phyloP scores from a whole-genome alignment of 2,888 invertebrate species.

The Panopea generosa region DNA sequence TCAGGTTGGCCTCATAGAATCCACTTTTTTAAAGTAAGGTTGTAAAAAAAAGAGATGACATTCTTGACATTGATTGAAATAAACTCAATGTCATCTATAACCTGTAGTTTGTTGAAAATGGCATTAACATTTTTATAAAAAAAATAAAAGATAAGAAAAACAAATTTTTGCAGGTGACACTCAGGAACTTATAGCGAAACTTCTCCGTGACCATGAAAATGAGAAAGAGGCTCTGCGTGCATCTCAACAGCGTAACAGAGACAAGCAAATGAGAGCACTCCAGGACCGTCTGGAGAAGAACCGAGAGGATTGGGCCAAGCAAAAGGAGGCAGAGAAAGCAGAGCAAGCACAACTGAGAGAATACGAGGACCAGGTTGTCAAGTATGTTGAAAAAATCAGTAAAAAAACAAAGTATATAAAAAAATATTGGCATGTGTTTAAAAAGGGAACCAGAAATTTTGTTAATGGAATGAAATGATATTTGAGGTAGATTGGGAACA shows the following conservation, averaged over 20 bases:
- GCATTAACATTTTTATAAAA: too few species aligned
- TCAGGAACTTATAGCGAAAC: too few species aligned
- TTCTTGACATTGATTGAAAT: too few species aligned
- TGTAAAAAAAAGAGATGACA: too few species aligned
- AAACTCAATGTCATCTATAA: too few species aligned
- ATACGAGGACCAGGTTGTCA: conserved; percentile 80
- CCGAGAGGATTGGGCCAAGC: conserved; percentile 74
- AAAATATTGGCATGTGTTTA: background rate
- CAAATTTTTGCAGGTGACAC: too few species aligned
- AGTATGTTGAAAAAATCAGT: conserved; percentile 67
- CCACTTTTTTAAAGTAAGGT: too few species aligned
- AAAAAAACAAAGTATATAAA: conserved; percentile 1
- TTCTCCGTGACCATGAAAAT: conserved; percentile 75
- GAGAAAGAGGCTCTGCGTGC: conserved; percentile 68
- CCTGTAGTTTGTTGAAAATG: too few species aligned
- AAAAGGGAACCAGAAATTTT: background rate
- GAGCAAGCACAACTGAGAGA: conserved; percentile 81
- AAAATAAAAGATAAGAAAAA: too few species aligned
- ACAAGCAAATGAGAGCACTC: conserved; percentile 73
- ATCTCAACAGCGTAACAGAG: conserved; percentile 68
- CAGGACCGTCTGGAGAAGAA: conserved; percentile 76
- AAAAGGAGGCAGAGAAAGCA: conserved; percentile 74
- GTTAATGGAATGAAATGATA: background rate
- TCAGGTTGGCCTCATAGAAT: too few species aligned
- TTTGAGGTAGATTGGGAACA: too few species aligned